phyloP scores from a whole-genome alignment of 1,140 invertebrate species.

The Heliconius melpomene region DNA sequence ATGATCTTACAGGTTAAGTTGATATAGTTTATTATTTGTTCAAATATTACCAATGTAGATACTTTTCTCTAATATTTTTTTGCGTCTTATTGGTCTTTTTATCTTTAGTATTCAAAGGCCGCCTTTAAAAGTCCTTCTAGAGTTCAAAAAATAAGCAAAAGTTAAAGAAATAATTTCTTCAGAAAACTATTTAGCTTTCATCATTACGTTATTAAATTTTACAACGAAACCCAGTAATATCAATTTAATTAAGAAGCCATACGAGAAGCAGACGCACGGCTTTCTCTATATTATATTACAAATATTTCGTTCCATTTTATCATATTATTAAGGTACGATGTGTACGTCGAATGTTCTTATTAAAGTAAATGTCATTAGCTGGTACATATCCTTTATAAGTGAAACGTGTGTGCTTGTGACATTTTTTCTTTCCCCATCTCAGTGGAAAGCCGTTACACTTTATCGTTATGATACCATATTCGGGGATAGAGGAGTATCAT shows the following conservation, averaged over 20 bases:
- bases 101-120: background rate
- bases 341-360: conserved; percentile 50
- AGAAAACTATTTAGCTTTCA: conserved; percentile 5
- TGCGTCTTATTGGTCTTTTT: background rate
- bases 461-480: conserved; percentile 64
- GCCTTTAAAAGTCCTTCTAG: too few relatives aligned
- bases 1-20: conserved; percentile 65
- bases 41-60: conserved; percentile 1
- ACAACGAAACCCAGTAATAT: conserved; percentile 16
- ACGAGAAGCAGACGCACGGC: conserved; percentile 13
- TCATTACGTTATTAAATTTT: conserved; percentile 11
- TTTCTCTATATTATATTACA: conserved; percentile 14
- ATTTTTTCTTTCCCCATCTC: conserved; percentile 51
- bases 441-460: conserved; percentile 58
- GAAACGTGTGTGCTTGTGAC: conserved; percentile 48
- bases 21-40: conserved; percentile 54
- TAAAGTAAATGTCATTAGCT: conserved; percentile 64
- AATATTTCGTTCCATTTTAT: conserved; percentile 34
- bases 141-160: too few relatives aligned
- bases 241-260: conserved; percentile 31
- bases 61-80: background rate
- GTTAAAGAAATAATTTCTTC: background rate
- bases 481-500: conserved; percentile 63
- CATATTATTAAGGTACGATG: conserved; percentile 42
- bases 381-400: conserved; percentile 47